Percentiles rank a stretch among this genome's conserved stretches.
These are phyloP conservation scores for Tenthredo mesomela DNA, from an alignment of 2,888 invertebrate species.

Conservation along the genomic window DNA sequence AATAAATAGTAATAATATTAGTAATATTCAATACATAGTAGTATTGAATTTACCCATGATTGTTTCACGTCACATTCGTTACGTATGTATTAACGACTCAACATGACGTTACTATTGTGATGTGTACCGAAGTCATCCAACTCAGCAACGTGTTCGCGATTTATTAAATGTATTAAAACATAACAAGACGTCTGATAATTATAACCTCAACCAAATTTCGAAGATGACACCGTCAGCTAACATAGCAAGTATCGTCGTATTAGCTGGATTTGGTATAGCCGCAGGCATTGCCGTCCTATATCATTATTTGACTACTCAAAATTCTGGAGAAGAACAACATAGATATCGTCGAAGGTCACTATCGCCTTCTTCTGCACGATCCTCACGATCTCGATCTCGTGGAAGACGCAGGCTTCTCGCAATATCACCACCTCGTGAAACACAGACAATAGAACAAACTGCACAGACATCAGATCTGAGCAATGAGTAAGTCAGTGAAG, in stretches of 20 bases:
- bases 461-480: neutral
- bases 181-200: neutral
- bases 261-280: neutral
- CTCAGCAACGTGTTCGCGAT: too few species aligned
- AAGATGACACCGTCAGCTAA: neutral
- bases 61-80: neutral
- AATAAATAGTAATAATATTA: too few species aligned
- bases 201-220: neutral
- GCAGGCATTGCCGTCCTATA: neutral
- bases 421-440: neutral
- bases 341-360: neutral
- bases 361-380: neutral
- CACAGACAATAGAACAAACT: neutral
- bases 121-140: neutral
- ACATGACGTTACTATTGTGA: neutral
- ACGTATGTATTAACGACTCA: neutral
- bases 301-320: neutral
- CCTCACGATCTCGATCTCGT: neutral
- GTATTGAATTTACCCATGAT: neutral
- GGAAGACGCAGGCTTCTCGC: neutral
- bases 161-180: neutral
- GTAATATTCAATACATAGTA: too few species aligned
- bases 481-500: neutral
- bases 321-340: neutral
- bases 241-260: neutral